Conservation (phyloP, 2,797 vertebrate species). For the Leucoraja ocellata region DNA sequence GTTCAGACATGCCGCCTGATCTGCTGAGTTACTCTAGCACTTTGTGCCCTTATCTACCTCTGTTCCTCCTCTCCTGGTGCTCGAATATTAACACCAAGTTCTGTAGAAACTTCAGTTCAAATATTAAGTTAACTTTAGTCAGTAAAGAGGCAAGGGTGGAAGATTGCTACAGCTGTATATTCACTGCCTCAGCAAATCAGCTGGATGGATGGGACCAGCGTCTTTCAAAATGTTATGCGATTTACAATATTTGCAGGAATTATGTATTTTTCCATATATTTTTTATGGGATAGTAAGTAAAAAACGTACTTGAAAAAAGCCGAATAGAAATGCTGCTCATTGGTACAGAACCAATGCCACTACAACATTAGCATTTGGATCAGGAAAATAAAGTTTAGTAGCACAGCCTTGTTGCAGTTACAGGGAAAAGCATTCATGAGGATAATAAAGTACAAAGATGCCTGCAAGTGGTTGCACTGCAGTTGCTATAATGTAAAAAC, state of each 20-base stretch:
- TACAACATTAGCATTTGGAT: not conserved
- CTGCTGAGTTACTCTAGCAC: too few relatives aligned
- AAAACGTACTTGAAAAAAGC: not conserved
- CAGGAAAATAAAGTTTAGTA: not conserved
- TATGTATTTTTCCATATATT: not conserved
- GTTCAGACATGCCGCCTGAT: too few relatives aligned
- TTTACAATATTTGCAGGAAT: not conserved
- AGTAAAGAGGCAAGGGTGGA: not conserved
- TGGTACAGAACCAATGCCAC: not conserved
- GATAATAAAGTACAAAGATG: not conserved
- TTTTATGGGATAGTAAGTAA: not conserved
- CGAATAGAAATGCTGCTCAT: not conserved
- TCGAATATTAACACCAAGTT: not conserved
- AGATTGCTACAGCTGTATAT: not conserved
- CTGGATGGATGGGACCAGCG: not conserved
- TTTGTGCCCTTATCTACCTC: not conserved
- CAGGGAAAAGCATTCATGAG: not conserved
- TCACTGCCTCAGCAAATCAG: not conserved
- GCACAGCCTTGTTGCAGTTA: not conserved
- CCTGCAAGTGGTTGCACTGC: not conserved
- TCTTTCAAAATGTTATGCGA: not conserved
- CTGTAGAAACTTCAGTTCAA: not conserved
- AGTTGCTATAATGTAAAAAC: not conserved
- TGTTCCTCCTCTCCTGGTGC: not conserved
- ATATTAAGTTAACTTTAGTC: not conserved